Evolutionary conservation across 1,140 invertebrate genomes (phyloP).

Genomic region (Drosophila micromelanica): DNA sequence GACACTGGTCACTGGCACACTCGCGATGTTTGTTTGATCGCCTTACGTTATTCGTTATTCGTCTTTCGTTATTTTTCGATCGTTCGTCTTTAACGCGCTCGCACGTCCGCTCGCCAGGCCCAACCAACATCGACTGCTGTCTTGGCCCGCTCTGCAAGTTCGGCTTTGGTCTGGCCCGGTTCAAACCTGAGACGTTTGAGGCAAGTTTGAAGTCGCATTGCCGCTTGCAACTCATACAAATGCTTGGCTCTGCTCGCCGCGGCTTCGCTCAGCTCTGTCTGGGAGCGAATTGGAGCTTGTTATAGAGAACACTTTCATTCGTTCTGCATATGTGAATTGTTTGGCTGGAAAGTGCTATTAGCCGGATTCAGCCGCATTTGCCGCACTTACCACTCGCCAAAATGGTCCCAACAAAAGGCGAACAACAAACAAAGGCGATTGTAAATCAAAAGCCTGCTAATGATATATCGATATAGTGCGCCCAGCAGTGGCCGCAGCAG

Average conservation of each 20-base stretch:
- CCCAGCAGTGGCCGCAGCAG: slow-evolving; percentile 20
- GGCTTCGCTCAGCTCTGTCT: slow-evolving; percentile 13
- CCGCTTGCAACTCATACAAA: slow-evolving; percentile 55
- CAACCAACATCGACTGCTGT: slow-evolving; percentile 64
- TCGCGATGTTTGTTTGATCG: slow-evolving; percentile 19
- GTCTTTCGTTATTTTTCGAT: slow-evolving; percentile 19
- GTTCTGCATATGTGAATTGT: slow-evolving; percentile 64
- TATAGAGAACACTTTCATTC: slow-evolving; percentile 75
- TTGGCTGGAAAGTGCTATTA: slow-evolving; percentile 65
- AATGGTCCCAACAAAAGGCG: slow-evolving; percentile 57
- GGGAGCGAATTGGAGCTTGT: slow-evolving; percentile 42
- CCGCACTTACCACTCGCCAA: slow-evolving; percentile 34
- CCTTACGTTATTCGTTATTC: slow-evolving; percentile 24
- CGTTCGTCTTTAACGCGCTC: slow-evolving; percentile 49
- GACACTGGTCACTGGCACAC: slow-evolving; percentile 1
- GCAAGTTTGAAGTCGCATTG: slow-evolving; percentile 50
- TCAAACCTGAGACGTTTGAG: slow-evolving; percentile 58
- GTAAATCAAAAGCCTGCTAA: slow-evolving; percentile 78
- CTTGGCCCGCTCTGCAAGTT: slow-evolving; percentile 64
- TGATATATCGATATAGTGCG: slow-evolving; percentile 74
- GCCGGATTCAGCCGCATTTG: slow-evolving; percentile 37
- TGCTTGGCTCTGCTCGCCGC: slow-evolving; percentile 11
- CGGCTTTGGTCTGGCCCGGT: slow-evolving; percentile 57
- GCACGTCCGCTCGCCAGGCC: slow-evolving; percentile 66
- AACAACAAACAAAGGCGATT: slow-evolving; percentile 66